Conservation (phyloP, 35 echinoderm and acorn worm genomes). For the Lytechinus pictus region DNA sequence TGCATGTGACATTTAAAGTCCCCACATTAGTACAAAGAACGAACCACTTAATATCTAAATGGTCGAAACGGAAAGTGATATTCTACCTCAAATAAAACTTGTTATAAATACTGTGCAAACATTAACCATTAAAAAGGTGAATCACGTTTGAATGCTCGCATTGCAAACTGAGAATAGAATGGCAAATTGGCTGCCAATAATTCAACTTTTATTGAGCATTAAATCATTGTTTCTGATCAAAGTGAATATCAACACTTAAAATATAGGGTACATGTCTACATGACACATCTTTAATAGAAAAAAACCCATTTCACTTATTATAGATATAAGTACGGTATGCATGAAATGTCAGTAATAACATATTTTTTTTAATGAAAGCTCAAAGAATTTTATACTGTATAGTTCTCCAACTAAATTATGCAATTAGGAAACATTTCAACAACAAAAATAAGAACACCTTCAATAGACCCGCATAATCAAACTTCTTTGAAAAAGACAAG, state of each 20-base stretch:
- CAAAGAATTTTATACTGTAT: no score
- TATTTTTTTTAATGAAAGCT: no score
- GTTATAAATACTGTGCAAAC: neutral
- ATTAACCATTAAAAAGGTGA: neutral
- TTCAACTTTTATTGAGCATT: neutral
- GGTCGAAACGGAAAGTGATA: neutral
- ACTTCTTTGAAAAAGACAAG: no score
- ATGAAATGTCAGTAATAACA: no score
- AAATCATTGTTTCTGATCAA: neutral
- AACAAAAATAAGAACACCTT: no score
- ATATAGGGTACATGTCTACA: neutral
- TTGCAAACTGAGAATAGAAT: neutral
- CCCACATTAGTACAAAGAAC: neutral
- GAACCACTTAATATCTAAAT: neutral
- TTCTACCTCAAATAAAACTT: neutral
- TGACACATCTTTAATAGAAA: no score
- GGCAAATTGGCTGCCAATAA: neutral
- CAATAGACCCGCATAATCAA: no score
- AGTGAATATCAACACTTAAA: neutral
- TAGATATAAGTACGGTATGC: no score
- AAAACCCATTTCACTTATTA: no score
- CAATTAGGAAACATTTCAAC: no score
- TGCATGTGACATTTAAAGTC: neutral
- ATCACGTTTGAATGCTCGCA: neutral
- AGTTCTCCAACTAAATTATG: no score